Evolutionary conservation across 2,888 invertebrate genomes (phyloP), one percentile per base, ranked within the genome.

Genomic region (Acanthoscelides obtectus): DNA sequence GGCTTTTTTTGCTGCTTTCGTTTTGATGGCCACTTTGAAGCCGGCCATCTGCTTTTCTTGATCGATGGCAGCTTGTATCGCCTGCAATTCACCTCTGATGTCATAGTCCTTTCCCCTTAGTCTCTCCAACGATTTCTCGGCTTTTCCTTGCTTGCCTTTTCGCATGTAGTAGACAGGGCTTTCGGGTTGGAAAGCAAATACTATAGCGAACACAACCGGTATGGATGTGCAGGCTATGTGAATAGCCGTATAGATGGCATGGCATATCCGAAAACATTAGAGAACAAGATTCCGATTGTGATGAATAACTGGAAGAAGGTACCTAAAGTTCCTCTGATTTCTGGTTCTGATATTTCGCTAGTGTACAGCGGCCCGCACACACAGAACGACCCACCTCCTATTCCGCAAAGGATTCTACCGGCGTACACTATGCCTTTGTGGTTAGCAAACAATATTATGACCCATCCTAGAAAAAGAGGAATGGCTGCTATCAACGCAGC

Each of bases 181-280:
- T 85, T 97, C 97, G 0, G 97, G 97, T 90, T 96, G 93, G 78
- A 94, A 92, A 79, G 92, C 88, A 84, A 95, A 93, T 2, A 92
- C 85, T 0, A 88, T 77, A 0, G 90, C 91, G 77, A 94, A 93
- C 2, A 94, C 78, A 0, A 94, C 80, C 0, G 96, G 92, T 2
- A 93, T 86, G 0, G 89, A 75, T 0, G 89, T 88, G 74, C 92
- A 93, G 12, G 92, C 84, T 0, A 92, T 85, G 25, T 25, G 25
- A 20, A 93, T 92, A 77, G 93, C 88, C 3, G 86, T 80, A 68
- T 88, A 73, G 0, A 88, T 78, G 90, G 90, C 4, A 84, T 0
- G 87, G 77, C 87, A 86, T 66, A 84, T 0, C 94, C 96, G 0
- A 95, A 84, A 0, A 89, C 84, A 81, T 96, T 95, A 0, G 91